Evolutionary conservation across 2,888 invertebrate genomes (phyloP), one percentile per base, ranked within the genome.

Genomic region (Colletes collaris): DNA sequence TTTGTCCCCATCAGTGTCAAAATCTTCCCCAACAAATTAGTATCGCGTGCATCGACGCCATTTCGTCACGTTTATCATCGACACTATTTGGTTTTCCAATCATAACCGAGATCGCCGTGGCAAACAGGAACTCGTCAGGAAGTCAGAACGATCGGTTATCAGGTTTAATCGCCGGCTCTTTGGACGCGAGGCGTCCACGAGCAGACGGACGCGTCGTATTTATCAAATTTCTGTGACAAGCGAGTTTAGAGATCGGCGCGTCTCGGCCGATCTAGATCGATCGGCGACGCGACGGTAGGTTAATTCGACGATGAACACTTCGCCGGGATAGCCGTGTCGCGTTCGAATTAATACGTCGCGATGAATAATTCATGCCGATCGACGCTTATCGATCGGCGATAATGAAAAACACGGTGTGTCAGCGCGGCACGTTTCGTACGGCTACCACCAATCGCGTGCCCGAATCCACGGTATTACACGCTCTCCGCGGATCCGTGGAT

Each of bases 361-460:
- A 81, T 85, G 83, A 85, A 83, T 85, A 85, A 85, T 85, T 85
- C 83, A 85, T 85, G 65, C 3, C 67, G 83, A 83, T 81, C 83
- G 74, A 74, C 64, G 74, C 70, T 85, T 77, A 85, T 81, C 83
- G 85, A 83, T 85, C 79, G 64, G 67, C 73, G 76, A 83, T 83
- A 85, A 85, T 85, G 85, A 83, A 83, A 85, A 85, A 77, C 82
- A 72, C 56, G 55, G 52, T 62, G 56, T 46, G 52, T 62, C 67
- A 19, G 63, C 7, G 59, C 59, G 46, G 56, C 65, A 55, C 63
- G 66, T 62, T 63, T 74, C 62, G 65, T 46, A 40, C 62, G 67
- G 70, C 65, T 72, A 56, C 66, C 66, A 58, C 27, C 27, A 65
- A 69, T 81, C 71, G 58, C 70, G 62, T 11, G 56, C 49, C 13